Base-by-base conservation (phyloP, 53 echinoderm and acorn worm species). In the Echinometra lucunter region DNA sequence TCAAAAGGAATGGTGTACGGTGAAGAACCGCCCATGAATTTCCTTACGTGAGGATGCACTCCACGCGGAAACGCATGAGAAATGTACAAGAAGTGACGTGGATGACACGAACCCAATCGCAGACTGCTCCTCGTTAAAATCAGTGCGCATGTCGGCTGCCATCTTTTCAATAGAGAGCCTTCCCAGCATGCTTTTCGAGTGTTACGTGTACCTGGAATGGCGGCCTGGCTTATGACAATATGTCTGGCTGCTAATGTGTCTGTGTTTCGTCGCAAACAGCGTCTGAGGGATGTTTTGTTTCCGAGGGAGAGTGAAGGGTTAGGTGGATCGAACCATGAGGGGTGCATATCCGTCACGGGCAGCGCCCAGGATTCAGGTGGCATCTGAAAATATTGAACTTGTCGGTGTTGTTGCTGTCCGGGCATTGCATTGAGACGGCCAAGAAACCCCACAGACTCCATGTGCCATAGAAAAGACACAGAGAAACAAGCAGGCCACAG, bases 131-230 rank as follows among this genome's bases (percentile, higher is more conserved):
- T 78, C 78, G 78, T 78, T 40, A 72, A 69, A 78, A 78, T 78
- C 78, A 78, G 78, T 78, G 78, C 78, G 78, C 78, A 2, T 23
- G 78, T 78, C 40, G 78, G 38, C 78, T 78, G 78, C 78, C 78
- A 78, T 78, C 78, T 78, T 42, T 40, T 42, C 38, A 78, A 78
- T 40, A 78, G 15, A 78, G 38, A 78, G 38, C 78, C 21, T 6
- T 78, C 78, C 78, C 78, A 78, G 78, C 38, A 78, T 78, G 78
- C 78, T 42, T 78, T 42, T 40, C 19, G 18, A 42, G 4, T 12
- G 15, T 30, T 35, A 72, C 16, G 10, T 42, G 42, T 78, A 23
- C 40, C 42, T 78, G 38, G 78, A 42, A 78, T 78, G 42, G 38
- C 78, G 78, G 78, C 21, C 78, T 78, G 78, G 78, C 38, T 78